Conservation (phyloP, 1,140 invertebrate species). For the Conopomorpha cramerella region DNA sequence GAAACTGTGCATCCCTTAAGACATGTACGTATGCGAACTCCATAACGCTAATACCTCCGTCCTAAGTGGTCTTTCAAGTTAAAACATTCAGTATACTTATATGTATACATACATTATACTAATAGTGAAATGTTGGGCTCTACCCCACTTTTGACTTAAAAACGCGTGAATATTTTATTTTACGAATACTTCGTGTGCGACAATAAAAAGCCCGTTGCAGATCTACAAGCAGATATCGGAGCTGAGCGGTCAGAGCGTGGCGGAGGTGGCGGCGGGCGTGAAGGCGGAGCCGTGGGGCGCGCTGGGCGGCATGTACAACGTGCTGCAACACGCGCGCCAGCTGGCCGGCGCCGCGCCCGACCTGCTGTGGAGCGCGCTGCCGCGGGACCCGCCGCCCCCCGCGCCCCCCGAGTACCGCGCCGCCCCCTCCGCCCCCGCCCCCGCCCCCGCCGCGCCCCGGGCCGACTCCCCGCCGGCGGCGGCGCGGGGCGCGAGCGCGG, state of each 20-base stretch:
- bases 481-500: too few species aligned
- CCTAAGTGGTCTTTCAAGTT: too few species aligned
- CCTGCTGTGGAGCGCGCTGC: constrained; percentile 31
- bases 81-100: too few species aligned
- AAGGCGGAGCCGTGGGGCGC: constrained; percentile 40
- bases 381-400: constrained; percentile 20
- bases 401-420: constrained; percentile 31
- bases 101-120: too few species aligned
- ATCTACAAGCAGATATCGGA: constrained; percentile 39
- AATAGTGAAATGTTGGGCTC: too few species aligned
- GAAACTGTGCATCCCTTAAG: too few species aligned
- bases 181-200: too few species aligned
- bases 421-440: constrained; percentile 15
- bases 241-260: constrained; percentile 16
- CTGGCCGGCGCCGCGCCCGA: constrained; percentile 14
- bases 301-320: constrained; percentile 42
- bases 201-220: constrained; percentile 16
- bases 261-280: constrained; percentile 33
- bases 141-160: too few species aligned
- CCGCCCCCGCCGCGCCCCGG: too few species aligned
- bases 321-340: constrained; percentile 32
- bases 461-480: background rate
- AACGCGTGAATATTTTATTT: too few species aligned
- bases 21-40: too few species aligned
- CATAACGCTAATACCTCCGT: too few species aligned